Conservation (phyloP, 2,888 invertebrate genomes). For the Brachypalpus laphriformis region DNA sequence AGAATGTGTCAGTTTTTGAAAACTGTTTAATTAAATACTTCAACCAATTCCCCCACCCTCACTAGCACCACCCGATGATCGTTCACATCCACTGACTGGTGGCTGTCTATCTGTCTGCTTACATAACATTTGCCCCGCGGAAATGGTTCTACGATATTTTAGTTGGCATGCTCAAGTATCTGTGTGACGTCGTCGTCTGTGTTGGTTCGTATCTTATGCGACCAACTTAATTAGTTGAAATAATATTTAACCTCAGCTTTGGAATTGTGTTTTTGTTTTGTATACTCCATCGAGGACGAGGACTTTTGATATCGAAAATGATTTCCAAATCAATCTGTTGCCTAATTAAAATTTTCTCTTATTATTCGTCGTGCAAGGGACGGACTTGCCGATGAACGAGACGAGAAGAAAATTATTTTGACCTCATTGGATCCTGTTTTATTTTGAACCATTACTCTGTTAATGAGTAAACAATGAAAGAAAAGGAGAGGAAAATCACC, state of each 20-base stretch:
- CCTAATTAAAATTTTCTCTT: slow-evolving; percentile 50
- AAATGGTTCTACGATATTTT: slow-evolving; percentile 23
- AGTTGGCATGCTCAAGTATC: slow-evolving; percentile 2
- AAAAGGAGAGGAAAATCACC: neutral
- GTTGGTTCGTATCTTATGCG: slow-evolving; percentile 3
- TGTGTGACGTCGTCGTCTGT: neutral
- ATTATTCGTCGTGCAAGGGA: slow-evolving; percentile 15
- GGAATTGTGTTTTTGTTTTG: neutral
- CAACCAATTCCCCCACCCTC: neutral
- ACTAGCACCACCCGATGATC: neutral
- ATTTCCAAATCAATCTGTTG: slow-evolving; percentile 54
- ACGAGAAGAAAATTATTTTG: slow-evolving; percentile 1
- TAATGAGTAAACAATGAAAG: slow-evolving; percentile 60
- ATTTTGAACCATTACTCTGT: slow-evolving; percentile 35
- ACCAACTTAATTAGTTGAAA: slow-evolving; percentile 61
- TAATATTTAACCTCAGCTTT: slow-evolving; percentile 38
- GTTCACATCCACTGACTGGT: slow-evolving; percentile 12
- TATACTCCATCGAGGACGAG: neutral
- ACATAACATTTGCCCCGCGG: slow-evolving; percentile 34
- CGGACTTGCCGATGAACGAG: neutral
- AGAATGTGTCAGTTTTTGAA: slow-evolving; percentile 45
- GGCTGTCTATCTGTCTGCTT: slow-evolving; percentile 43
- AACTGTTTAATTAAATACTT: slow-evolving; percentile 65
- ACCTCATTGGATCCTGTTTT: slow-evolving; percentile 17
- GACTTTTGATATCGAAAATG: slow-evolving; percentile 38